phyloP scores from a whole-genome alignment of 2,113 vertebrate species.

The Ailurus styani region DNA sequence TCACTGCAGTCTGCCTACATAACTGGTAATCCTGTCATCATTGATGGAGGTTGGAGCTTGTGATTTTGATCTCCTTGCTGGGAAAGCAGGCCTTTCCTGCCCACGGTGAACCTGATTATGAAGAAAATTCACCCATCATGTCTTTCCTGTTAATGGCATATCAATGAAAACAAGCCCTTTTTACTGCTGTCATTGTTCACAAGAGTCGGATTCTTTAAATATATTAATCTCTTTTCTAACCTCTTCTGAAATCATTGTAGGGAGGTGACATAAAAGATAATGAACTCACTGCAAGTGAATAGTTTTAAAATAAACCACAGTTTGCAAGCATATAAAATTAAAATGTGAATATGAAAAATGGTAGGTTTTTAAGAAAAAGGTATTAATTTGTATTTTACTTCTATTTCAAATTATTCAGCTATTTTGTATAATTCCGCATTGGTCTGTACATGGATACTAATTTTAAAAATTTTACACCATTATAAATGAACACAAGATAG shows the following conservation, averaged over 20 bases:
- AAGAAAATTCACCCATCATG: not conserved
- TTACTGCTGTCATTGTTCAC: not conserved
- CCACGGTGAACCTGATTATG: not conserved
- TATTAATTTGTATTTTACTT: not conserved
- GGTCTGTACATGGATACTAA: not conserved
- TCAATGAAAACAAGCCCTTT: slow-evolving; percentile 15
- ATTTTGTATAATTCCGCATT: not conserved
- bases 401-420: not conserved
- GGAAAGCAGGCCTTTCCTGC: not conserved
- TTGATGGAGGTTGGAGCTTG: slow-evolving; percentile 95
- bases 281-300: not conserved
- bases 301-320: not conserved
- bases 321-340: slow-evolving; percentile 22
- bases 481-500: not conserved
- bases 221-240: not conserved
- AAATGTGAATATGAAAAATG: not conserved
- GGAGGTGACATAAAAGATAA: not conserved
- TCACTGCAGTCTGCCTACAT: slow-evolving; percentile 90
- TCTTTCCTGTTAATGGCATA: not conserved
- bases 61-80: slow-evolving; percentile 74
- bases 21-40: slow-evolving; percentile 91
- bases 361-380: not conserved
- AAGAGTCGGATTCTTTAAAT: not conserved
- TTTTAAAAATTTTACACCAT: not conserved
- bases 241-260: slow-evolving; percentile 13